A percentile compares a stretch with the other conserved stretches of the same genome.
Evolutionary conservation across 2,113 vertebrate genomes (phyloP).

Genomic region (Lichenostomus cassidix): DNA sequence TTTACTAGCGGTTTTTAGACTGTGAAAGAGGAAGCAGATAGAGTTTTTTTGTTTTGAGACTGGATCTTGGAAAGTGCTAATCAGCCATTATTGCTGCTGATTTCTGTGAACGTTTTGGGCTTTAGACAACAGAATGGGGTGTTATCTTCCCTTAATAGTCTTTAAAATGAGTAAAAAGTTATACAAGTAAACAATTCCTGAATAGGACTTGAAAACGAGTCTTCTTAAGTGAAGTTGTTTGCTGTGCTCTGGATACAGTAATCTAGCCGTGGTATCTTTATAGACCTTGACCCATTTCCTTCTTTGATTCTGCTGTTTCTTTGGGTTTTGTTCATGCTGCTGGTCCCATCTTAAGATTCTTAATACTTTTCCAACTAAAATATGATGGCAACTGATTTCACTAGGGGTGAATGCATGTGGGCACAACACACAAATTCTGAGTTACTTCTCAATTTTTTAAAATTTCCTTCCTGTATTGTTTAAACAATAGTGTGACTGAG

Average conservation of each 20-base stretch:
- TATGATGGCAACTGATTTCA: neutral
- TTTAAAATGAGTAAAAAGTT: neutral
- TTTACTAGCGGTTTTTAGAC: neutral
- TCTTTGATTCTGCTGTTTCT: neutral
- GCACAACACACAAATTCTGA: neutral
- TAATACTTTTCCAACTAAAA: neutral
- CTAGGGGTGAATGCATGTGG: neutral
- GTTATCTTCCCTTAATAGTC: neutral
- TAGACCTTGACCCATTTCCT: neutral
- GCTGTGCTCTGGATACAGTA: neutral
- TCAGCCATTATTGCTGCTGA: neutral
- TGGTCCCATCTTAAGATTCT: neutral
- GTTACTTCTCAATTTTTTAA: neutral
- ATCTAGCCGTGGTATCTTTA: neutral
- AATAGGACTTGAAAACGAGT: neutral
- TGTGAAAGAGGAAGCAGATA: neutral
- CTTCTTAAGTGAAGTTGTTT: neutral
- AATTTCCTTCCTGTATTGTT: neutral
- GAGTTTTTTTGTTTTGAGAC: neutral
- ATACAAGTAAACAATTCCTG: neutral
- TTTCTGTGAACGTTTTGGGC: neutral
- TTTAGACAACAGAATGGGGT: neutral
- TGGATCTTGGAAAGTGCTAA: neutral
- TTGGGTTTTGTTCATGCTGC: neutral
- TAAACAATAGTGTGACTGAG: neutral